These are phyloP conservation scores for Sander vitreus DNA, from an alignment of 2,113 vertebrate species.

Conservation along the genomic window DNA sequence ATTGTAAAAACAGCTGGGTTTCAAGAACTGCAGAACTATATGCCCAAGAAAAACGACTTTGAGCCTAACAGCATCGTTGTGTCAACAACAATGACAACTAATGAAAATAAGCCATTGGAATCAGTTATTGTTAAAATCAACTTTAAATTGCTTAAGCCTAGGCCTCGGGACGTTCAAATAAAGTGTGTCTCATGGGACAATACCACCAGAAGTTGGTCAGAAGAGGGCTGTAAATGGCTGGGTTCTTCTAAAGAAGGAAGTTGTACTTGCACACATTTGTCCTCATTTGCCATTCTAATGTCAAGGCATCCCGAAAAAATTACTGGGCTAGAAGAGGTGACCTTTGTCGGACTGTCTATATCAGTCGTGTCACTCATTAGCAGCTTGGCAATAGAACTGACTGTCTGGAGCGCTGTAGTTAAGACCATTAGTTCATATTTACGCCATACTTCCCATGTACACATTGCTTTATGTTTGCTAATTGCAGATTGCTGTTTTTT, in stretches of 20 bases:
- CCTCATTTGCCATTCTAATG: constrained; percentile 91
- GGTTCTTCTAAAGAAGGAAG: accelerated
- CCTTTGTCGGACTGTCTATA: constrained; percentile 82
- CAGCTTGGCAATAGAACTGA: constrained; percentile 85
- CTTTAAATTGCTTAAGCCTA: constrained; percentile 25
- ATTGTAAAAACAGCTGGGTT: constrained; percentile 69
- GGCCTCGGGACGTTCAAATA: background rate
- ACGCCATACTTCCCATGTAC: constrained; percentile 89
- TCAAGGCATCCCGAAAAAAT: constrained; percentile 47
- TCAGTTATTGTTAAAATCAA: constrained; percentile 62
- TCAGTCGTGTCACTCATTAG: constrained; percentile 87
- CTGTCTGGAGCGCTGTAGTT: constrained; percentile 90
- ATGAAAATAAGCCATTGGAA: background rate
- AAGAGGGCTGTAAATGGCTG: background rate
- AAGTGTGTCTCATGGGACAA: constrained; percentile 89
- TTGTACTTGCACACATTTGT: constrained; percentile 89
- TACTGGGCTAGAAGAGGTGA: constrained; percentile 72
- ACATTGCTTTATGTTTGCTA: constrained; percentile 89
- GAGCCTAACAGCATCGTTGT: constrained; percentile 80
- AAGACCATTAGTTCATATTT: constrained; percentile 89
- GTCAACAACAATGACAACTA: constrained; percentile 63
- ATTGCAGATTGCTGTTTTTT: constrained; percentile 88
- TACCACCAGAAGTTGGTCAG: accelerated
- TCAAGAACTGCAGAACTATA: constrained; percentile 73
- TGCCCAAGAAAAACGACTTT: background rate